phyloP scores from a whole-genome alignment of 2,113 vertebrate genomes.

The Poecilia latipinna region DNA sequence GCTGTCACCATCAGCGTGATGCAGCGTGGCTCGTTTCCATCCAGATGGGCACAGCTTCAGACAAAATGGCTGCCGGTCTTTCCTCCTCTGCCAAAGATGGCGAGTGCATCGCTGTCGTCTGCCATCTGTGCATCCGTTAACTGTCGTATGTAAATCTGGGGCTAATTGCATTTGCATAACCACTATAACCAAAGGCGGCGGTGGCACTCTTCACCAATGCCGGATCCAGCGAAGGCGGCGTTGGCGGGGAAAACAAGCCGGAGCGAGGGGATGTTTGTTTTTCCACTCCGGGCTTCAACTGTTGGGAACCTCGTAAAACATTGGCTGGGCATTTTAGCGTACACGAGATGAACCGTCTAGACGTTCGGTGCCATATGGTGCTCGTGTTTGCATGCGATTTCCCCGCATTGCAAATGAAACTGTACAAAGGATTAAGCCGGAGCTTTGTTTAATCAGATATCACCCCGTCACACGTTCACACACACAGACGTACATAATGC shows the following conservation, averaged over 20 bases:
- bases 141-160: constrained; percentile 81
- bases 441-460: constrained; percentile 63
- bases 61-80: constrained; percentile 80
- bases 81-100: constrained; percentile 80
- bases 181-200: constrained; percentile 44
- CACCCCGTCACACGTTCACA: constrained; percentile 40
- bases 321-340: constrained; percentile 34
- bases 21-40: constrained; percentile 60
- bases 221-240: constrained; percentile 26
- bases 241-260: not conserved
- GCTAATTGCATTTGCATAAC: constrained; percentile 90
- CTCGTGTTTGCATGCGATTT: constrained; percentile 45
- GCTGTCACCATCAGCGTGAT: constrained; percentile 57
- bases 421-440: constrained; percentile 65
- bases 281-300: constrained; percentile 7
- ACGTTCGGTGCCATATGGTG: constrained; percentile 69
- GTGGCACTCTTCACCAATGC: constrained; percentile 53
- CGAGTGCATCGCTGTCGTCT: constrained; percentile 67
- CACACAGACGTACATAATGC: constrained; percentile 44
- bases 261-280: constrained; percentile 22
- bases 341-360: constrained; percentile 34
- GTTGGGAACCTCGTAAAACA: constrained; percentile 19
- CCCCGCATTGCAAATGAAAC: constrained; percentile 76
- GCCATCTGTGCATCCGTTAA: constrained; percentile 79
- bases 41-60: constrained; percentile 78